Evolutionary conservation across 2,113 vertebrate genomes (phyloP).

Genomic region (Pteropus alecto): DNA sequence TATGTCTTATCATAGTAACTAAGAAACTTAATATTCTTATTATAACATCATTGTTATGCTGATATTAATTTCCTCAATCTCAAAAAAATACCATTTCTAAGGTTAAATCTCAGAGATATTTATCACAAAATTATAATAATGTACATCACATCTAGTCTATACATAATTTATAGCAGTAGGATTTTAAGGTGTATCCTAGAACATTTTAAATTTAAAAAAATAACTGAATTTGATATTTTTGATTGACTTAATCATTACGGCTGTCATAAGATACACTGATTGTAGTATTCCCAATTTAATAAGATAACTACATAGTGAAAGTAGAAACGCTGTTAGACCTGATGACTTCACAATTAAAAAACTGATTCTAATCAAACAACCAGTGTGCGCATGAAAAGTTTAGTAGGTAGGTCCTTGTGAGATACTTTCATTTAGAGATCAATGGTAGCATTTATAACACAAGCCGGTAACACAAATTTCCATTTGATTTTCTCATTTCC

Average conservation of each 20-base stretch:
- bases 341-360: background rate
- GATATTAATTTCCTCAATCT: background rate
- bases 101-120: background rate
- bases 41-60: background rate
- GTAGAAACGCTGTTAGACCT: background rate
- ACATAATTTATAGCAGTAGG: background rate
- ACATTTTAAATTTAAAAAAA: background rate
- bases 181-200: background rate
- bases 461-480: background rate
- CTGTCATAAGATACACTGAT: background rate
- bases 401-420: background rate
- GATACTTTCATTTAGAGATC: background rate
- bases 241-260: background rate
- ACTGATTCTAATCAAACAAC: background rate
- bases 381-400: background rate
- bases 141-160: background rate
- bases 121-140: background rate
- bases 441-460: background rate
- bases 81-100: slow-evolving; percentile 15
- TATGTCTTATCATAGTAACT: background rate
- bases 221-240: background rate
- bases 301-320: background rate
- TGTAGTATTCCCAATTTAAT: background rate
- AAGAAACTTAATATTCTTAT: background rate
- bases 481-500: background rate